Percentiles rank a stretch among this genome's conserved stretches.
Evolutionary conservation across 2,888 invertebrate genomes (phyloP).

Genomic region (Galeruca laticollis): DNA sequence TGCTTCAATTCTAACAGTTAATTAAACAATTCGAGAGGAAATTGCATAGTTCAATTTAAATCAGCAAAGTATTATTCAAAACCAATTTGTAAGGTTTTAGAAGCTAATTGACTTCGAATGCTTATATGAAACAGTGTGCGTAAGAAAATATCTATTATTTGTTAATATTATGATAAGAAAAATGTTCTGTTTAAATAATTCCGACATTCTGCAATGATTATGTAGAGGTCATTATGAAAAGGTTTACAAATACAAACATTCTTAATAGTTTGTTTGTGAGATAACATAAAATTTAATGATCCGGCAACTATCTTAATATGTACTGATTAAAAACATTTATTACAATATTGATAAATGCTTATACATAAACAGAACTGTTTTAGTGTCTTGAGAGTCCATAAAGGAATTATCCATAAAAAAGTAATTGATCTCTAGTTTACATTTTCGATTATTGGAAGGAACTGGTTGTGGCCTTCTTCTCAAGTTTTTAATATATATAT

Average conservation of each 20-base stretch:
- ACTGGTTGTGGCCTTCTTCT: not conserved
- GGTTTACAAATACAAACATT: not conserved
- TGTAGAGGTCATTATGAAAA: slow-evolving; percentile 1
- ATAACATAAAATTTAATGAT: slow-evolving; percentile 1
- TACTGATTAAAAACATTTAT: slow-evolving; percentile 5
- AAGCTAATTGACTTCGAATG: too few relatives aligned
- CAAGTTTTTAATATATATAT: too few relatives aligned
- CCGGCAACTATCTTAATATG: not conserved
- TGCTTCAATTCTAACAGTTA: too few relatives aligned
- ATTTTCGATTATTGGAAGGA: not conserved
- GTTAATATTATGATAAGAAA: not conserved
- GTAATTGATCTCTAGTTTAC: not conserved
- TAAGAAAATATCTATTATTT: not conserved
- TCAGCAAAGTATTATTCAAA: too few relatives aligned
- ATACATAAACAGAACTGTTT: slow-evolving; percentile 16
- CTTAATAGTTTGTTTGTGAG: not conserved
- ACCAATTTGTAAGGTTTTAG: too few relatives aligned
- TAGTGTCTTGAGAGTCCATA: not conserved
- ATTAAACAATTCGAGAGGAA: too few relatives aligned
- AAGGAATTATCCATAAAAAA: not conserved
- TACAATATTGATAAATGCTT: slow-evolving; percentile 16
- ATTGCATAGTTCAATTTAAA: too few relatives aligned
- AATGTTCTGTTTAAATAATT: not conserved
- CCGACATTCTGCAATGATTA: slow-evolving; percentile 1
- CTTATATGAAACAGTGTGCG: too few relatives aligned